Conservation (phyloP, 2,113 vertebrate species). For the Pleuronectes platessa region DNA sequence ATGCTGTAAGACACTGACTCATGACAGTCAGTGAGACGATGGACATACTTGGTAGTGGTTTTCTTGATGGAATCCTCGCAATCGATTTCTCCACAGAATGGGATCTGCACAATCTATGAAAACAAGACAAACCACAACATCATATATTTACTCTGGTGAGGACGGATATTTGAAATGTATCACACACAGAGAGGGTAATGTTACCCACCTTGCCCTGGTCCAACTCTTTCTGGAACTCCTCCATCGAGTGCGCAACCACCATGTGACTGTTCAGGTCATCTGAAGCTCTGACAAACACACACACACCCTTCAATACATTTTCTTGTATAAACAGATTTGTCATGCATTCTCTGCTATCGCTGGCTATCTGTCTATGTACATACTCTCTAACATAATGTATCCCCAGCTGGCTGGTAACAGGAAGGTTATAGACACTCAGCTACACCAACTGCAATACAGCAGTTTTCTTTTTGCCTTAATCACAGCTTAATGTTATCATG, state of each 20-base stretch:
- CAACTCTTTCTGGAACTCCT: constrained; percentile 92
- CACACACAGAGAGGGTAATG: no score
- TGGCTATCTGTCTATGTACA: not conserved
- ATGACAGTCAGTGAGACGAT: not conserved
- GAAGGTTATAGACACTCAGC: no score
- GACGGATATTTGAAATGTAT: not conserved
- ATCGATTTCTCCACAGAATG: constrained; percentile 93
- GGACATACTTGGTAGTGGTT: constrained; percentile 91
- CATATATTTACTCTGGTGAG: not conserved
- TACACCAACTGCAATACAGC: no score
- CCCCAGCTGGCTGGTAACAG: no score
- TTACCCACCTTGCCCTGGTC: constrained; percentile 91
- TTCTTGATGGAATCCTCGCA: constrained; percentile 99
- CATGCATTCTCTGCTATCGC: not conserved
- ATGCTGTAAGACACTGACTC: not conserved
- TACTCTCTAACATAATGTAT: no score
- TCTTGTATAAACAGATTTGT: not conserved
- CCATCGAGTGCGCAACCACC: constrained; percentile 90
- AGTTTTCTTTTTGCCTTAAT: no score
- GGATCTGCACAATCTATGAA: constrained; percentile 93
- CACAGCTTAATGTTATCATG: not conserved
- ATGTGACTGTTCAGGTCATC: constrained; percentile 91
- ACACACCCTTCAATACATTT: not conserved
- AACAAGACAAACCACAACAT: not conserved
- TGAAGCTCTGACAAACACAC: constrained; percentile 83